Percentiles rank a stretch among this genome's conserved stretches.
Evolutionary conservation across 2,113 vertebrate genomes (phyloP).

Genomic region (Platysternon megacephalum): DNA sequence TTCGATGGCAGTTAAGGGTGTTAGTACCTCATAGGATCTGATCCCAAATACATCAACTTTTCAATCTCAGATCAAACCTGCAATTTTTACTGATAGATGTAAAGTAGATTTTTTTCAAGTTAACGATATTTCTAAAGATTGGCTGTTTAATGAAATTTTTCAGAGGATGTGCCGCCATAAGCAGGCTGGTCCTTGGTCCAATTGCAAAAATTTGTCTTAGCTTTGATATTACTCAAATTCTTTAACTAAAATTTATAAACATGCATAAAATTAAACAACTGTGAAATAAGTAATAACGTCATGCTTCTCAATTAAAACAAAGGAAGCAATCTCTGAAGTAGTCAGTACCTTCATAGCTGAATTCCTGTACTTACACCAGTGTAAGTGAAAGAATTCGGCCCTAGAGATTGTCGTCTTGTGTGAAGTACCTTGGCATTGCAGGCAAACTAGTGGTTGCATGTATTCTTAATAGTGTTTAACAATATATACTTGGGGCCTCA

Average conservation of each 20-base stretch:
- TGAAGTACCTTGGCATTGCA: background rate
- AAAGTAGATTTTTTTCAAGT: no score
- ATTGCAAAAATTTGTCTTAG: background rate
- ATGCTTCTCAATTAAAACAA: background rate
- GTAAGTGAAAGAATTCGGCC: background rate
- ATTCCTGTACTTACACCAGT: fast-evolving
- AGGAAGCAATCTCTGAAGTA: background rate
- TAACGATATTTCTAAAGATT: no score
- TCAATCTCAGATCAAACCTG: background rate
- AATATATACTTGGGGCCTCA: background rate
- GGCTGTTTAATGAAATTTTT: background rate
- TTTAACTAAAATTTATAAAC: background rate
- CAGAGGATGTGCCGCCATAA: background rate
- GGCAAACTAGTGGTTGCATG: background rate
- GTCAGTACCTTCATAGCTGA: background rate
- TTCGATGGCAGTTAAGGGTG: background rate
- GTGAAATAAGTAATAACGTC: background rate
- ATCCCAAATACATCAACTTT: background rate
- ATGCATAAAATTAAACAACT: background rate
- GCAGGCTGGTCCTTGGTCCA: background rate
- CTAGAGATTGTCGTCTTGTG: background rate
- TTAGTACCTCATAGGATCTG: background rate
- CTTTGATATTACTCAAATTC: background rate
- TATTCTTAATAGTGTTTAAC: background rate
- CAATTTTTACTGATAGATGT: background rate